These are phyloP conservation scores for Chaunax sp. DNA, from an alignment of 2,797 vertebrate species.

Conservation along the genomic window DNA sequence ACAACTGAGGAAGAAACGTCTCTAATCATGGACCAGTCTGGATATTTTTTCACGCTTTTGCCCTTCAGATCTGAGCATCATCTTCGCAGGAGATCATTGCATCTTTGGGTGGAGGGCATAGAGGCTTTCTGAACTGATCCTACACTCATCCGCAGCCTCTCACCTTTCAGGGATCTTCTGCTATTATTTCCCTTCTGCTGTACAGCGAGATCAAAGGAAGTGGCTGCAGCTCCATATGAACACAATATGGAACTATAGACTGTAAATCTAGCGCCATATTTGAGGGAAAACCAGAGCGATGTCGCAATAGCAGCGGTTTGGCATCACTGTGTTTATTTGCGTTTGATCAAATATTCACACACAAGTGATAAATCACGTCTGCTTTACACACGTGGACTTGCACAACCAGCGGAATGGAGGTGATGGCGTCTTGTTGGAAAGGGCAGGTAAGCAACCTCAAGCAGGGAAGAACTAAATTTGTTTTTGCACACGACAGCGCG, in stretches of 20 bases:
- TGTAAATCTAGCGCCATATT: constrained; percentile 49
- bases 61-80: not conserved
- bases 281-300: constrained; percentile 29
- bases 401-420: constrained; percentile 69
- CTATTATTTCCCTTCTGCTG: constrained; percentile 63
- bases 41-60: constrained; percentile 6
- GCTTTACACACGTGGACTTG: constrained; percentile 17
- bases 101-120: constrained; percentile 1
- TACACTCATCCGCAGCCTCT: constrained; percentile 54
- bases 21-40: constrained; percentile 6
- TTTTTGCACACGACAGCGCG: constrained; percentile 7
- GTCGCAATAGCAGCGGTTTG: constrained; percentile 9
- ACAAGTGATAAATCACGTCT: constrained; percentile 8
- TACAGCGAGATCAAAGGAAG: constrained; percentile 66
- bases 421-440: constrained; percentile 86
- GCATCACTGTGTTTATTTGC: not conserved
- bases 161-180: constrained; percentile 57
- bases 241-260: constrained; percentile 45
- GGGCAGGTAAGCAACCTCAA: constrained; percentile 75
- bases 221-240: constrained; percentile 49
- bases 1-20: not conserved
- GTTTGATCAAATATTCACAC: constrained; percentile 15
- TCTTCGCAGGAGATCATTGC: not conserved
- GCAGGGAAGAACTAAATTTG: not conserved
- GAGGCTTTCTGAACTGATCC: constrained; percentile 50